These are phyloP conservation scores for Pygoscelis antarcticus DNA, from an alignment of 2,113 vertebrate genomes.

Conservation along the genomic window DNA sequence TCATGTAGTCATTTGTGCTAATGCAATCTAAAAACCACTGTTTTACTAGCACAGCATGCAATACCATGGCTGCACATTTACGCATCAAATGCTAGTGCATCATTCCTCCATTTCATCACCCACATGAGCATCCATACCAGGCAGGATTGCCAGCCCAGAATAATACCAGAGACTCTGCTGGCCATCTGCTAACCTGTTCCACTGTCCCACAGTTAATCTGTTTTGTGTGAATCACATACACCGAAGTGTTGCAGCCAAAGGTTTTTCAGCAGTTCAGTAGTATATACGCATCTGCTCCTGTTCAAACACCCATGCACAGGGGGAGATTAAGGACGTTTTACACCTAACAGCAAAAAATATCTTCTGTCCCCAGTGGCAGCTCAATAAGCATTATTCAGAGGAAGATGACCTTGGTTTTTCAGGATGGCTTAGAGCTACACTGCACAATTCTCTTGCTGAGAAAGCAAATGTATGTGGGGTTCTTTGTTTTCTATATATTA, in stretches of 20 bases:
- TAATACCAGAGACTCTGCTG: neutral
- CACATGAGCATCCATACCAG: neutral
- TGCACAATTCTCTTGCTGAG: neutral
- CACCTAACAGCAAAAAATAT: neutral
- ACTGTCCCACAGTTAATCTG: neutral
- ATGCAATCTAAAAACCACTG: rapidly evolving
- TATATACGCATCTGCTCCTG: neutral
- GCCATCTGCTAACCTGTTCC: neutral
- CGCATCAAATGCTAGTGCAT: neutral
- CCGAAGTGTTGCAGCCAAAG: neutral
- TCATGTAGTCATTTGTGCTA: neutral
- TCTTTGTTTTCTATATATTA: neutral
- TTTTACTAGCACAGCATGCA: neutral
- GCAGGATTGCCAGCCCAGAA: neutral
- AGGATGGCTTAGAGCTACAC: neutral
- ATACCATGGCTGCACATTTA: neutral
- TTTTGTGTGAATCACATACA: neutral
- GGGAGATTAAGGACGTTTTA: neutral
- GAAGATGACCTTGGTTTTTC: neutral
- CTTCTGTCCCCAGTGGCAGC: neutral
- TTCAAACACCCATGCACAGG: rapidly evolving
- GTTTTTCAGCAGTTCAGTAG: neutral
- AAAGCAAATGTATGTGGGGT: neutral
- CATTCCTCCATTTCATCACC: neutral
- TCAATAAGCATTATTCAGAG: neutral